Base-by-base conservation (phyloP, 2,113 vertebrate genomes). In the Oostethus manadensis region DNA sequence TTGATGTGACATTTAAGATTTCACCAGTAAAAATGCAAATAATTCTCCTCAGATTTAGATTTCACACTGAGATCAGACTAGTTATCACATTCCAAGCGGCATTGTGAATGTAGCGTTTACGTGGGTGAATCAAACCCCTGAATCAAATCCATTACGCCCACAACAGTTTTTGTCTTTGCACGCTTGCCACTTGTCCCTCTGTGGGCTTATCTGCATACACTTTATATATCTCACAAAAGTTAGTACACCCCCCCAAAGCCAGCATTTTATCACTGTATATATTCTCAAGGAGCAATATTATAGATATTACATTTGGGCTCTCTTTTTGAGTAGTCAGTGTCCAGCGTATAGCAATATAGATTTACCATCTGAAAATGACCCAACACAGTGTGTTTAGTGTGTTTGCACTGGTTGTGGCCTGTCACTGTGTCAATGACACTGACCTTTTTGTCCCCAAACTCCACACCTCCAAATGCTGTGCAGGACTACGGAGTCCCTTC, bases 131-230 rank as follows among this genome's bases (percentile, higher is more conserved):
- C n/a, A 18, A 29, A 51, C 40, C 40, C 22, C 50, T n/a, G 26
- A 20, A 46, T 18, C 42, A 1, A 60, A 76, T 54, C 48, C 23
- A 58, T 57, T 40, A 63, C 1, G 4, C 47, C 22, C 22, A 56
- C 14, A 66, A 33, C 9, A 20, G 58, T 51, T 72, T 16, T 6
- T n/a, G 56, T 53, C 43, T 40, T 29, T 7, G 14, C 40, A 58
- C 8, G 20, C 29, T 33, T 35, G 20, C 35, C 61, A 51, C 26
- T 49, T 50, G 45, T 55, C 33, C 17, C 38, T 42, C 38, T 42
- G 38, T 33, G 29, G 7, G 29, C 29, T 7, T 33, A 33, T 33
- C 29, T 6, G 29, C 29, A 33, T 33, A 6, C 8, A 33, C 29
- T 33, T 4, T 33, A 33, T 29, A 29, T 33, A 3, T 33, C 4